Conservation (phyloP, 2,113 vertebrate species). For the Catharus bicknelli region DNA sequence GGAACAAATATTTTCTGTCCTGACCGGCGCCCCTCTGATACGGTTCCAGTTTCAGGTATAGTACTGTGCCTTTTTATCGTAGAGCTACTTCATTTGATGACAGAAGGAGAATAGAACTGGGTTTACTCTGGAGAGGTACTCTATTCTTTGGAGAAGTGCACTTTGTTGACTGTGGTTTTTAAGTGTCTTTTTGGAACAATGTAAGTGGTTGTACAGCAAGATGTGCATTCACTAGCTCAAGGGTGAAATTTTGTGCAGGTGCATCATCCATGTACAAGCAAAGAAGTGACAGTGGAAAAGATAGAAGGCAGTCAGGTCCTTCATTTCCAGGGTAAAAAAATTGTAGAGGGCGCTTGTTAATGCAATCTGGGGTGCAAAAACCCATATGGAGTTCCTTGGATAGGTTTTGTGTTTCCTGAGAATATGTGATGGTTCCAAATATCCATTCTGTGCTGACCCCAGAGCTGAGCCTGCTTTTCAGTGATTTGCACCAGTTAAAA, state of each 20-base stretch:
- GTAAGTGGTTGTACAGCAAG: background rate
- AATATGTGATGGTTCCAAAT: background rate
- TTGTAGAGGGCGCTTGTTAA: background rate
- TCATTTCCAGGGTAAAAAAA: background rate
- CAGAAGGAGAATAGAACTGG: background rate
- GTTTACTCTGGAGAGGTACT: background rate
- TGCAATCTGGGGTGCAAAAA: background rate
- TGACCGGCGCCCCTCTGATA: conserved; percentile 50
- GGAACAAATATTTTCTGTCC: conserved; percentile 55
- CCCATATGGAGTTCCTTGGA: fast-evolving
- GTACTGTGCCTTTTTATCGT: background rate
- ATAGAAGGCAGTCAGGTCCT: background rate
- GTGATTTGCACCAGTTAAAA: background rate
- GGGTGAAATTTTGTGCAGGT: background rate
- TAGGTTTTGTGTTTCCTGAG: background rate
- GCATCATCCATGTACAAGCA: background rate
- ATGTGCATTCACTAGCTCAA: background rate
- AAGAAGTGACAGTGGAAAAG: background rate
- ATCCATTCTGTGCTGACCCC: background rate
- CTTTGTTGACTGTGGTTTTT: background rate
- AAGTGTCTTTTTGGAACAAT: background rate
- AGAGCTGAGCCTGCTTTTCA: background rate
- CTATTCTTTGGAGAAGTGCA: background rate
- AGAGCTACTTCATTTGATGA: background rate
- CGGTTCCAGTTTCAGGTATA: conserved; percentile 72